Percentiles rank a stretch among this genome's conserved stretches.
These are phyloP conservation scores for Chironomus striatipennis DNA, from an alignment of 1,140 invertebrate genomes.

Conservation along the genomic window DNA sequence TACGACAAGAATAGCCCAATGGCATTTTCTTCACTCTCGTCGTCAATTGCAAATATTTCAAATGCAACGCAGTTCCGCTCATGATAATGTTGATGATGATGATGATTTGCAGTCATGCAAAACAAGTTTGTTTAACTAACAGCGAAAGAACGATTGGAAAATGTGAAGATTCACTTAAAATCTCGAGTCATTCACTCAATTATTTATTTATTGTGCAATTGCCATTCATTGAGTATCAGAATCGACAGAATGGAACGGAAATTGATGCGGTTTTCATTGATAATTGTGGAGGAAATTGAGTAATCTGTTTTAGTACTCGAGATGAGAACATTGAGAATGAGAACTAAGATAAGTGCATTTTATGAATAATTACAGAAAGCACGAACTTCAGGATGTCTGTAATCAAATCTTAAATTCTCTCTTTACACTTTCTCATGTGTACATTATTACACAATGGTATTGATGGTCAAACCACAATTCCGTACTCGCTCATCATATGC, in stretches of 20 bases:
- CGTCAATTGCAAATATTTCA: not conserved
- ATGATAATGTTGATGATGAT: not conserved
- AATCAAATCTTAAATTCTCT: slow-evolving; percentile 3
- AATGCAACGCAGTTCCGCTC: not conserved
- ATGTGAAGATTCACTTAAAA: too few relatives aligned
- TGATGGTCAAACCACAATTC: not conserved
- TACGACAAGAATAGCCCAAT: not conserved
- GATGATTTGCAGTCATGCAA: not conserved
- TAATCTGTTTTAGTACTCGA: not conserved
- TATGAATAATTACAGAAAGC: not conserved
- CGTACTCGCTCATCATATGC: not conserved
- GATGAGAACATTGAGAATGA: not conserved
- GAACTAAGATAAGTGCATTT: not conserved
- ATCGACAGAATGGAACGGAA: not conserved
- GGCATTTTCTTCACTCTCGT: not conserved
- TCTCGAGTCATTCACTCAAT: not conserved
- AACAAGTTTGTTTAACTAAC: not conserved
- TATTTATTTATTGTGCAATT: not conserved
- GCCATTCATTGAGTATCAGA: not conserved
- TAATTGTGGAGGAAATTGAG: not conserved
- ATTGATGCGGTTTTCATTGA: slow-evolving; percentile 12
- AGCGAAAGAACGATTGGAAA: too few relatives aligned
- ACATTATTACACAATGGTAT: not conserved
- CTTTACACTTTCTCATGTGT: not conserved
- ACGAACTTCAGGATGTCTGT: not conserved